These are phyloP conservation scores for Struthidea cinerea DNA, from an alignment of 2,113 vertebrate species.

Conservation along the genomic window DNA sequence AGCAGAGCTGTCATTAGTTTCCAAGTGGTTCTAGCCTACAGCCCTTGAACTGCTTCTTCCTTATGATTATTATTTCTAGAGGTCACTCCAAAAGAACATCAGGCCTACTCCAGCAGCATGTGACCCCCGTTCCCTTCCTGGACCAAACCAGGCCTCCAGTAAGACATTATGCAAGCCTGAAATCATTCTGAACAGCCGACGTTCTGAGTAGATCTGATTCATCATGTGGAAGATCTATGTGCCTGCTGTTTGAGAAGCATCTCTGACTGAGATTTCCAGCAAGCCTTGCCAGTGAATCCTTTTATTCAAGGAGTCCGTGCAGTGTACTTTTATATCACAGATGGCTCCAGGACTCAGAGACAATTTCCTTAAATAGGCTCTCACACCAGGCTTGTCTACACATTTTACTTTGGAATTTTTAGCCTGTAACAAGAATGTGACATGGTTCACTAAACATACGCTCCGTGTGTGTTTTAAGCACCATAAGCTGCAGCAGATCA, in stretches of 20 bases:
- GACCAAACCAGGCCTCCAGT: slow-evolving; percentile 81
- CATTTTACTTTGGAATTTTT: slow-evolving; percentile 47
- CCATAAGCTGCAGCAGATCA: neutral
- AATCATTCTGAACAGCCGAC: slow-evolving; percentile 75
- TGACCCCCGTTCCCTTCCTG: slow-evolving; percentile 42
- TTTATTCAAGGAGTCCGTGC: slow-evolving; percentile 35
- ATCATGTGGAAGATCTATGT: slow-evolving; percentile 58
- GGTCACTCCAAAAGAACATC: slow-evolving; percentile 66
- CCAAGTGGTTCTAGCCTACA: slow-evolving; percentile 4
- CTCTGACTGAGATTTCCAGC: slow-evolving; percentile 54
- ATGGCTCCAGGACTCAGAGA: slow-evolving; percentile 38
- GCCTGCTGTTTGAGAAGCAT: slow-evolving; percentile 29
- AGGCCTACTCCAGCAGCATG: slow-evolving; percentile 64
- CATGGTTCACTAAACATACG: neutral
- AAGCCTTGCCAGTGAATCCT: slow-evolving; percentile 56
- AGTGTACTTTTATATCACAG: slow-evolving; percentile 54
- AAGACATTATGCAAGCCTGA: slow-evolving; percentile 80
- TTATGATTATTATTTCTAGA: slow-evolving; percentile 55
- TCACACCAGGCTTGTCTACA: slow-evolving; percentile 30
- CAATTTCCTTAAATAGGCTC: slow-evolving; percentile 59
- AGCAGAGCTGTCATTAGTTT: slow-evolving; percentile 62
- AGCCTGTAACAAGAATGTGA: slow-evolving; percentile 41
- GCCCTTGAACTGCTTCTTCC: slow-evolving; percentile 19
- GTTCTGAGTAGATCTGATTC: slow-evolving; percentile 56
- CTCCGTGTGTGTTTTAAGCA: neutral